Percentiles rank a stretch among this genome's conserved stretches.
Conservation (phyloP, 2,888 invertebrate species). For the Alviniconcha strummeri region DNA sequence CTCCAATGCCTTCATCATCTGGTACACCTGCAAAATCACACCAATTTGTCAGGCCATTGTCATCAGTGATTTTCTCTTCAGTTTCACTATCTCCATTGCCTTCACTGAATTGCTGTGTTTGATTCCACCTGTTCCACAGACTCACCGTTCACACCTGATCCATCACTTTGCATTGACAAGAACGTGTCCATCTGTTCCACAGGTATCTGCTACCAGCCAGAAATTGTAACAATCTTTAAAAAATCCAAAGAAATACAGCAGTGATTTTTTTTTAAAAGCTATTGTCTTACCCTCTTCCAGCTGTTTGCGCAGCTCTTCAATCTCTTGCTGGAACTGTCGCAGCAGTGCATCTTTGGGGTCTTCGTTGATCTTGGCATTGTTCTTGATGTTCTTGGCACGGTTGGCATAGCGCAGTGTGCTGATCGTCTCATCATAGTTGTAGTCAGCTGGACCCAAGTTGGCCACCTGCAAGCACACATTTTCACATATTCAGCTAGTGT, state of each 20-base stretch:
- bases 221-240: too few relatives aligned
- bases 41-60: constrained; percentile 53
- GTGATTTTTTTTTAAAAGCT: too few relatives aligned
- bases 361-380: constrained; percentile 95
- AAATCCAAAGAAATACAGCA: too few relatives aligned
- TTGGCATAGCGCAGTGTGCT: constrained; percentile 97
- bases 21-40: constrained; percentile 32
- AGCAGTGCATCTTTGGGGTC: constrained; percentile 97
- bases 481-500: too few relatives aligned
- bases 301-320: constrained; percentile 91
- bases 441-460: constrained; percentile 96
- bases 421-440: constrained; percentile 97
- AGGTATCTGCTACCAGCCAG: too few relatives aligned
- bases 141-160: too few relatives aligned
- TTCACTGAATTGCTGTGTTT: constrained; percentile 33
- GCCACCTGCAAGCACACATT: constrained; percentile 82
- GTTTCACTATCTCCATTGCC: constrained; percentile 60
- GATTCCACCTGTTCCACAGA: too few relatives aligned
- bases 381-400: constrained; percentile 97
- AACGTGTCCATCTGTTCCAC: too few relatives aligned
- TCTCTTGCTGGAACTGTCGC: constrained; percentile 96
- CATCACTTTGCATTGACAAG: too few relatives aligned
- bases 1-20: constrained; percentile 58
- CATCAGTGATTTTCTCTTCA: constrained; percentile 65
- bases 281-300: constrained; percentile 80